Percentiles rank a stretch among this genome's conserved stretches.
Conservation (phyloP, 2,888 invertebrate genomes). For the Thera obeliscata region DNA sequence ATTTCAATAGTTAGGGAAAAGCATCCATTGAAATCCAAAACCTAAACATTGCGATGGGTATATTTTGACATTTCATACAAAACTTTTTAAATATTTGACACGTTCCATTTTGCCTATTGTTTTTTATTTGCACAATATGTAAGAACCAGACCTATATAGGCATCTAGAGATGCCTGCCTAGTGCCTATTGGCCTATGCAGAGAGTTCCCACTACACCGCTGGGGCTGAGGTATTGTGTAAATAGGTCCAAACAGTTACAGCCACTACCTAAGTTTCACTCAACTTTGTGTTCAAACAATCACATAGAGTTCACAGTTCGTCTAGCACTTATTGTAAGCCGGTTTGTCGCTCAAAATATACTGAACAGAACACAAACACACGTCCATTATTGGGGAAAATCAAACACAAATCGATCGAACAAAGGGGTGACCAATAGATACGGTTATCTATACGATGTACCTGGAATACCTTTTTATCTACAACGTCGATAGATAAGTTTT, state of each 20-base stretch:
- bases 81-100: no score
- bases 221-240: no score
- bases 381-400: conserved; percentile 11
- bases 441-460: background rate
- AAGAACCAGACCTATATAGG: no score
- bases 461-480: conserved; percentile 3
- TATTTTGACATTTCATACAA: background rate
- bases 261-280: no score
- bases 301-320: background rate
- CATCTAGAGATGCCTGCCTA: no score
- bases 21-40: background rate
- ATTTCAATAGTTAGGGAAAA: background rate
- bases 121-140: background rate
- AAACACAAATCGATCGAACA: conserved; percentile 17
- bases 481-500: conserved; percentile 1
- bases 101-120: background rate
- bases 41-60: background rate
- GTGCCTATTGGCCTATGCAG: no score
- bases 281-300: background rate
- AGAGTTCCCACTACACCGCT: no score
- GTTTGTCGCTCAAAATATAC: background rate
- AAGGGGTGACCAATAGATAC: conserved; percentile 5
- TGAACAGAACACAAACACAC: conserved; percentile 1
- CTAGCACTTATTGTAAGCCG: background rate
- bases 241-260: no score